phyloP scores from a whole-genome alignment of 2,113 vertebrate genomes.

The Vulpes vulpes region DNA sequence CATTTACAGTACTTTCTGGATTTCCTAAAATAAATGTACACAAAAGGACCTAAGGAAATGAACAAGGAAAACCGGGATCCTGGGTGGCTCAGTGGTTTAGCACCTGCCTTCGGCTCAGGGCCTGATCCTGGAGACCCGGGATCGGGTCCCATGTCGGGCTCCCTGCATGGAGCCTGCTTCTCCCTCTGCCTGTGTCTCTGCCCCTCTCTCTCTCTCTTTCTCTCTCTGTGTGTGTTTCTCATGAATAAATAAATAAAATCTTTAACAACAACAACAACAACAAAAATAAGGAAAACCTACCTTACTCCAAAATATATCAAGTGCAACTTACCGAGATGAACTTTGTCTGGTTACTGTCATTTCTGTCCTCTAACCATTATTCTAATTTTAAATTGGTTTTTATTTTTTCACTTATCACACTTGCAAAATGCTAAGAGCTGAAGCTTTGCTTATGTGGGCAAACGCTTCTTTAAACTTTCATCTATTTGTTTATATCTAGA shows the following conservation, averaged over 20 bases:
- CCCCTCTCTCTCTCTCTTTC: too few species aligned
- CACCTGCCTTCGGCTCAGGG: too few species aligned
- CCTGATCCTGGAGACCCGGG: too few species aligned
- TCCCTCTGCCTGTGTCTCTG: too few species aligned
- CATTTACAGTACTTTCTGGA: neutral
- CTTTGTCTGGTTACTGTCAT: neutral
- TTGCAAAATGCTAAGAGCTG: neutral
- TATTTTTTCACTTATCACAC: neutral
- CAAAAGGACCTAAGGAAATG: constrained; percentile 37
- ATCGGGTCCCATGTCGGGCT: too few species aligned
- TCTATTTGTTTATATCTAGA: constrained; percentile 1
- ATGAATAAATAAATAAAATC: too few species aligned
- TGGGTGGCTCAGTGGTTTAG: too few species aligned
- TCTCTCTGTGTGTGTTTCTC: too few species aligned
- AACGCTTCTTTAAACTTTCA: neutral
- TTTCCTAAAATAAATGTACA: constrained; percentile 43
- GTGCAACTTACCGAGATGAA: neutral
- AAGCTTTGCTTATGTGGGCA: neutral
- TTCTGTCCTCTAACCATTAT: neutral
- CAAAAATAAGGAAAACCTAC: neutral
- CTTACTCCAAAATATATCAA: neutral
- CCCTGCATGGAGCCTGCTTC: too few species aligned
- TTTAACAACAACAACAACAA: too few species aligned
- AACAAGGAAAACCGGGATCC: neutral
- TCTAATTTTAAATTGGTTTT: neutral